Evolutionary conservation across 2,888 invertebrate genomes (phyloP), one percentile per base, ranked within the genome.

Genomic region (Drosophila crucigera): DNA sequence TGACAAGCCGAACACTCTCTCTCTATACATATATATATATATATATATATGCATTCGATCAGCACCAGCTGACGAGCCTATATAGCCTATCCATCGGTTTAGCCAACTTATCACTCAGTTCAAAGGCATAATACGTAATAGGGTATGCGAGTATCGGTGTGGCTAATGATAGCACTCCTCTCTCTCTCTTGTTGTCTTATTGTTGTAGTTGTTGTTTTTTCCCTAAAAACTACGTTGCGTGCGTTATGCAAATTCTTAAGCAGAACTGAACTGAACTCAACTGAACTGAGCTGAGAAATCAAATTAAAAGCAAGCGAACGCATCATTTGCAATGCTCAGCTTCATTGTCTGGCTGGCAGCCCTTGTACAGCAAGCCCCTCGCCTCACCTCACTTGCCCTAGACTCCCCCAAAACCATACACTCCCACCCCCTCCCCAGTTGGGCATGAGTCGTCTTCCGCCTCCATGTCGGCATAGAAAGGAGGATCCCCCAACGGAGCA

Each of bases 301-400:
- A 89, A 86, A 89, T 86, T 82, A 84, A 85, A 80, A 74, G 52
- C 68, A 22, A 62, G 69, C 64, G 54, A 86, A 83, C 61, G 80
- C 84, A 83, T 73, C 82, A 87, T 82, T 82, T 82, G 77, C 67
- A 63, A 6, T 59, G 60, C 58, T 37, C 47, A 30, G n/a, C 65
- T 47, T 65, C 68, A 74, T 70, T 79, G 70, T 70, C 71, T 52
- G 65, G 6, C 30, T 22, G 33, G n/a, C 56, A 52, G 75, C 77
- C 75, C 77, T 77, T 75, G 65, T 61, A 25, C 25, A 25, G 3
- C 47, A 7, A 7, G 28, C n/a, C 16, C 50, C 14, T 0, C 3
- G 14, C 1, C n/a, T 1, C 7, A 16, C 2, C 47, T 1, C 43
- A 14, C 14, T 14, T 6, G 14, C 47, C 16, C 16, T 4, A 7